These are phyloP conservation scores for Archegozetes longisetosus DNA, from an alignment of 1,140 invertebrate genomes.

Conservation along the genomic window DNA sequence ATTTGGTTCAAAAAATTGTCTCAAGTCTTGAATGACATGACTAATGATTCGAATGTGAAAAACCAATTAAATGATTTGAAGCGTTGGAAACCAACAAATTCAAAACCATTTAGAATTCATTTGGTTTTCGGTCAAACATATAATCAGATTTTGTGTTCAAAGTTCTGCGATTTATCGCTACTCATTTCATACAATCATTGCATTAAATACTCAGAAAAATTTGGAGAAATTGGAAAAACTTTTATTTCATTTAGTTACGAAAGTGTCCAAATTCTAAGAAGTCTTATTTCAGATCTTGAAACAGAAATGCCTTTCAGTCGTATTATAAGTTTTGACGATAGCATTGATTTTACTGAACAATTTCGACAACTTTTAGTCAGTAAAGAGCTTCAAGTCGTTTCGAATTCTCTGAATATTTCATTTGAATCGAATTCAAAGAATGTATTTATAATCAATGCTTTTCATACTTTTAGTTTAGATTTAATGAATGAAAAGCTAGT, in stretches of 20 bases:
- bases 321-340: neutral
- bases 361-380: too few species aligned
- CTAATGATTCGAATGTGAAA: neutral
- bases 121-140: constrained; percentile 7
- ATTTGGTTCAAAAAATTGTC: neutral
- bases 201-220: neutral
- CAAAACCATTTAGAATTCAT: constrained; percentile 3
- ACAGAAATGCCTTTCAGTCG: neutral
- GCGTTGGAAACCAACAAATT: constrained; percentile 4
- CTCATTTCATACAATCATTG: neutral
- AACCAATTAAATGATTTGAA: neutral
- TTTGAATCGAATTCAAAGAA: too few species aligned
- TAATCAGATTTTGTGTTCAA: constrained; percentile 14
- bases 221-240: neutral
- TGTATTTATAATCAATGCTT: neutral
- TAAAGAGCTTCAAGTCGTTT: too few species aligned
- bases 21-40: neutral
- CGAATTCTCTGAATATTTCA: too few species aligned
- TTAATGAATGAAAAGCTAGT: neutral
- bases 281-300: neutral
- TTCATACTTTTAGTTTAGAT: neutral
- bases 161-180: constrained; percentile 14
- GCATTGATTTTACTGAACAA: neutral
- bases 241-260: neutral
- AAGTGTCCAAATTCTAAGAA: neutral